Base-by-base conservation (phyloP, 2,888 invertebrate species). In the Pharmacophagus antenor region DNA sequence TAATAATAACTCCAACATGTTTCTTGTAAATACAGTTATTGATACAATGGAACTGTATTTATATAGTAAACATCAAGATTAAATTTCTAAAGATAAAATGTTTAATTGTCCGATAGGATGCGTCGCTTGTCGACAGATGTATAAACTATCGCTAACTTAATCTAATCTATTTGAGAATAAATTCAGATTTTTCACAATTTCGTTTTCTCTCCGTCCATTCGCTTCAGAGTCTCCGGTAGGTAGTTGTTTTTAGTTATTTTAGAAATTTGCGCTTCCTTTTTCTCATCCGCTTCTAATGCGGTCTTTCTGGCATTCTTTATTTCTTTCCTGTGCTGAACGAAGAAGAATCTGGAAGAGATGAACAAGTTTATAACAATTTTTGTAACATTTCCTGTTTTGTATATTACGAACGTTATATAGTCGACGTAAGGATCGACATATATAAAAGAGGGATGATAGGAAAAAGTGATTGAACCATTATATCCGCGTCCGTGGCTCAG, bases 281-380 rank as follows among this genome's bases (percentile, higher is more conserved):
- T 81, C 21, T 83, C 79, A 72, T 86, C 84, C 10, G 77, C 77
- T 68, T 82, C 83, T 7, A 86, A 63, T 0, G 85, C 87, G 48
- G 68, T 73, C 63, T 84, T 84, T 63, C 87, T 79, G 41, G 80
- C 73, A 15, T 66, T 71, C 46, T 65, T 77, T 3, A 73, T 22
- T 49, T 73, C 71, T 67, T 64, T 73, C 65, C 77, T 77, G 49
- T 85, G 78, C 52, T 84, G 81, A 2, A 66, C 62, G 70, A 77
- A 88, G 70, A 89, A 88, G 20, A 69, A 71, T 58, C 89, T 90
- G 79, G 0, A 77, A 59, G 57, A 62, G 12, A 15, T 12, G 2
- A 31, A 31, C 31, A n/a, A 0, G 12, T 31, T 31, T 12, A 12
- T 12, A 10, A 31, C 10, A 31, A 12, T 31, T 31, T 10, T n/a